Evolutionary conservation across 2,797 vertebrate genomes (phyloP).

Genomic region (Orestias chungarensis): DNA sequence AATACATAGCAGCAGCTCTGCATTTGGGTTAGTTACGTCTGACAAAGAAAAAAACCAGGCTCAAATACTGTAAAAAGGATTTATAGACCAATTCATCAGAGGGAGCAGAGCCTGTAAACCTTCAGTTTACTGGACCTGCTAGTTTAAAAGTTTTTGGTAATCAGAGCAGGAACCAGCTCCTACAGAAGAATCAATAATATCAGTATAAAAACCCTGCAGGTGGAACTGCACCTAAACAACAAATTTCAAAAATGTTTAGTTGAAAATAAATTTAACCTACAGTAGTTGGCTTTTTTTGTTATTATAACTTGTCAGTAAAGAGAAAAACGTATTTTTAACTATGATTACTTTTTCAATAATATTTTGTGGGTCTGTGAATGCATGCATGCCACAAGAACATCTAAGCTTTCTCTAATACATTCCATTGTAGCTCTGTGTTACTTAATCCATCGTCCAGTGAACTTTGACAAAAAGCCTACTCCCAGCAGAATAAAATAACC

Average conservation of each 20-base stretch:
- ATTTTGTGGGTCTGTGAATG: too few species aligned
- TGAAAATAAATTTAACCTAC: neutral
- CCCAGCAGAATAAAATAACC: too few species aligned
- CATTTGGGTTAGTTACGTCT: constrained; percentile 3
- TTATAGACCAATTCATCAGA: constrained; percentile 2
- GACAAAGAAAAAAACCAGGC: constrained; percentile 6
- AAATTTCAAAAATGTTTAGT: neutral
- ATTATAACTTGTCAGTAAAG: neutral
- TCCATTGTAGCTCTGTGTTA: too few species aligned
- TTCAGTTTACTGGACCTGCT: neutral
- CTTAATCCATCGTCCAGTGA: too few species aligned
- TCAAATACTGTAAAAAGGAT: constrained; percentile 10
- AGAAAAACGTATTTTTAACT: too few species aligned
- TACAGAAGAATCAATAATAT: neutral
- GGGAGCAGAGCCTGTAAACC: neutral
- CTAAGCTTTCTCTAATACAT: too few species aligned
- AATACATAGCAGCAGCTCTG: constrained; percentile 5
- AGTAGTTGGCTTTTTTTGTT: neutral
- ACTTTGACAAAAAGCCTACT: too few species aligned
- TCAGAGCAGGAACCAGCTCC: neutral
- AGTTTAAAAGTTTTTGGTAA: neutral
- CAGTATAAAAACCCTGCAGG: neutral
- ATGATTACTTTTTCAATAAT: too few species aligned
- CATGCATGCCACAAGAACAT: too few species aligned
- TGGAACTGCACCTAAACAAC: neutral